phyloP scores from a whole-genome alignment of 2,888 invertebrate species.

The Ophion ventricosus region DNA sequence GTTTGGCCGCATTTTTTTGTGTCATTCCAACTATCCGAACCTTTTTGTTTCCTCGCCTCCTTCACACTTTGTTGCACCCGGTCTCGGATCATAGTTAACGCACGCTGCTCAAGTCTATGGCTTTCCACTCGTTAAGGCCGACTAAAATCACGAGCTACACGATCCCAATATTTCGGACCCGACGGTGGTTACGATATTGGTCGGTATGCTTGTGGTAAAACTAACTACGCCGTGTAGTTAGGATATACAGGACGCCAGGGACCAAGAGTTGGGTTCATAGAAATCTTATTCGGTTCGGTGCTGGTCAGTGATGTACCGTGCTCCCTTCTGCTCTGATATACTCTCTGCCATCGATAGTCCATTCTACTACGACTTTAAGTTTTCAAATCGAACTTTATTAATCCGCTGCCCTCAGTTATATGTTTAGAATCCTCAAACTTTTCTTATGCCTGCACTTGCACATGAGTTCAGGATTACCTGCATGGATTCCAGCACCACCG shows the following conservation, averaged over 20 bases:
- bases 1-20: conserved; percentile 40
- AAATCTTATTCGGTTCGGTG: conserved; percentile 76
- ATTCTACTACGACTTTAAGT: conserved; percentile 1
- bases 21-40: conserved; percentile 36
- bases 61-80: conserved; percentile 56
- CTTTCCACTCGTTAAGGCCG: conserved; percentile 71
- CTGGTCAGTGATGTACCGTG: conserved; percentile 66
- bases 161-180: conserved; percentile 75
- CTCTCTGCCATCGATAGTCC: conserved; percentile 23
- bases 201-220: conserved; percentile 41
- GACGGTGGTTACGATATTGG: conserved; percentile 47
- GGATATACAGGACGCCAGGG: conserved; percentile 80
- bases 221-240: conserved; percentile 67
- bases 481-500: too few species aligned
- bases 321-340: conserved; percentile 28
- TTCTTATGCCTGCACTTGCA: too few species aligned
- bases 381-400: conserved; percentile 13
- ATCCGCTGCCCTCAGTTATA: not conserved
- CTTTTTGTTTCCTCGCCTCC: conserved; percentile 38
- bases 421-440: too few species aligned
- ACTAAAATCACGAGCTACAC: conserved; percentile 75
- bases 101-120: conserved; percentile 46
- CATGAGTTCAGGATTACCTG: too few species aligned
- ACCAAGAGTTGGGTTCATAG: conserved; percentile 73
- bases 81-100: conserved; percentile 38